Evolutionary conservation across 92 coral and sea anemone genomes (phyloP).

Genomic region (Heteractis magnifica): DNA sequence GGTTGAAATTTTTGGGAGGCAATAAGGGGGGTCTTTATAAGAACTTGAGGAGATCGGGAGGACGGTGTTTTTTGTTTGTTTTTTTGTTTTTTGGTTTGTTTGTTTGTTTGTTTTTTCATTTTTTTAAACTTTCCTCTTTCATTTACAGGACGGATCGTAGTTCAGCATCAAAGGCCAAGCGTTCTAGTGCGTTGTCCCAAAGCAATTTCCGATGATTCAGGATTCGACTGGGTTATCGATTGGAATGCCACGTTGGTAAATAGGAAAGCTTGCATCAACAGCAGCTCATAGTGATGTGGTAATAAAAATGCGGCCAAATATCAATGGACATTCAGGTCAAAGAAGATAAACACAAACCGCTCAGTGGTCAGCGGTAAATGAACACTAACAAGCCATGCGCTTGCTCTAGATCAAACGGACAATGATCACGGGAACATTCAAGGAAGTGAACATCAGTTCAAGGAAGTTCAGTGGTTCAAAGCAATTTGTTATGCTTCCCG

Average conservation of each 20-base stretch:
- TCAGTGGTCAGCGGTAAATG: background rate
- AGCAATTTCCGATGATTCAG: slow-evolving; percentile 29
- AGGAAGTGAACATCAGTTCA: too few species aligned
- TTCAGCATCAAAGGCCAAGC: slow-evolving; percentile 25
- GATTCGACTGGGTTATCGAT: background rate
- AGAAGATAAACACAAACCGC: background rate
- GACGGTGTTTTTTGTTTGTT: background rate
- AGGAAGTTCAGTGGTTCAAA: too few species aligned
- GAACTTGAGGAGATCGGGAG: too few species aligned
- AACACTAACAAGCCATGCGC: too few species aligned
- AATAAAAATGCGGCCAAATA: background rate
- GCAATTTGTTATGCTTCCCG: too few species aligned
- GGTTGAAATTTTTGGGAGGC: too few species aligned
- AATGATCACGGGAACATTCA: background rate
- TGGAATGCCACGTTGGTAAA: background rate
- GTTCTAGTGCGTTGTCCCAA: slow-evolving; percentile 34
- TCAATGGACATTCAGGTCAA: background rate
- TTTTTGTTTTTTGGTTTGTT: background rate
- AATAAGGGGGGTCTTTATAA: too few species aligned
- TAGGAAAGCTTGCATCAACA: background rate
- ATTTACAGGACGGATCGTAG: slow-evolving; percentile 28
- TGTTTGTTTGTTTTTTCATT: background rate
- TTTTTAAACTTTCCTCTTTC: background rate
- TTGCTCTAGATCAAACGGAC: background rate
- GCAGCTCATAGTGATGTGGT: background rate